Evolutionary conservation across 1,140 invertebrate genomes (phyloP), one percentile per base, ranked within the genome.

Genomic region (Drosophila paulistorum): DNA sequence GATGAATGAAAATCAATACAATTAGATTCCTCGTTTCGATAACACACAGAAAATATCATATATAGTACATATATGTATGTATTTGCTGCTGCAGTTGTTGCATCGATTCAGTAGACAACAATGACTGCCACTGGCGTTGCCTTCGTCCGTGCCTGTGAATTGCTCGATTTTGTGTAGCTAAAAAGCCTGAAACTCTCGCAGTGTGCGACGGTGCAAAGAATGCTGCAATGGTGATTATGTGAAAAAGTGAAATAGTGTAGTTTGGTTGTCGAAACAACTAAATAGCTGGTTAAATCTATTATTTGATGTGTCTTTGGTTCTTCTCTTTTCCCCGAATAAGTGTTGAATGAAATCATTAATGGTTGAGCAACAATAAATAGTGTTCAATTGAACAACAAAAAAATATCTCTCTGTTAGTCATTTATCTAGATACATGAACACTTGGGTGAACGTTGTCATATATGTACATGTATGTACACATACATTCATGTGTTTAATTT

Each of bases 391-490:
- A 26, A 26, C 23, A 30, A 30, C 30, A 30, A 37, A 37, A 37
- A 37, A 37, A 39, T 39, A 0, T 13, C 3, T 39, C 3, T 5
- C 3, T 11, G 37, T 13, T 39, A 68, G 81, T 81, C 81, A 77
- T 74, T 78, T 68, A 68, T 59, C 59, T 11, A 3, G 30, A 30
- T 5, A 30, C 30, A 26, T 26, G 23, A 26, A 26, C 23, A 37
- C 9, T 68, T 48, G 3, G 0, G 11, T 6, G 26, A 0, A 1
- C 7, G 54, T 13, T 37, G n/a, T n/a, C n/a, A n/a, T n/a, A n/a
- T n/a, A n/a, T n/a, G n/a, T n/a, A n/a, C n/a, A n/a, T n/a, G n/a
- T n/a, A n/a, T n/a, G n/a, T n/a, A n/a, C n/a, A n/a, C n/a, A n/a
- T n/a, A n/a, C n/a, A n/a, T n/a, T n/a, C n/a, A 10, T 9, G 30